These are phyloP conservation scores for Nannoperca australis DNA, from an alignment of 2,797 vertebrate species.

Conservation along the genomic window DNA sequence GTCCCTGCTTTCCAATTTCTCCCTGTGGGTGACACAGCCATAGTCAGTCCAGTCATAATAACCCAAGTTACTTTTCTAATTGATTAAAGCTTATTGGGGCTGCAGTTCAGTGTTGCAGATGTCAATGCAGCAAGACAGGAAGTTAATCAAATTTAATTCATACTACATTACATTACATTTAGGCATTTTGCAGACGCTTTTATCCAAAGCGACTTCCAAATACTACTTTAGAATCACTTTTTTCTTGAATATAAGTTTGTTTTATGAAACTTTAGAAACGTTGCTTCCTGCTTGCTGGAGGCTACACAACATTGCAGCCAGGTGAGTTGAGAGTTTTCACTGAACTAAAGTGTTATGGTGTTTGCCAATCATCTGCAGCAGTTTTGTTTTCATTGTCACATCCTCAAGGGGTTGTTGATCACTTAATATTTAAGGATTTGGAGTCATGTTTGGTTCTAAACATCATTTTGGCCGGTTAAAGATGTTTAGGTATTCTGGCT, in stretches of 20 bases:
- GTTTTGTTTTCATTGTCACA: neutral
- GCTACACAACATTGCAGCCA: neutral
- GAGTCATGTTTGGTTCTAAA: neutral
- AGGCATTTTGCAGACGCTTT: too few relatives aligned
- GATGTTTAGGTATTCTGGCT: neutral
- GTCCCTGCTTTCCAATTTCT: conserved; percentile 93
- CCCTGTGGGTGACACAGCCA: conserved; percentile 82
- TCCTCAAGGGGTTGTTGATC: neutral
- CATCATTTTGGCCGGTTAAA: neutral
- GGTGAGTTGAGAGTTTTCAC: neutral
- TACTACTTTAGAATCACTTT: neutral
- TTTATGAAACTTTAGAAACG: neutral
- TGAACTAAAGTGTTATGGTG: neutral
- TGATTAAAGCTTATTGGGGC: neutral
- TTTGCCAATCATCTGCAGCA: conserved; percentile 5
- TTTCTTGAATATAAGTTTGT: neutral
- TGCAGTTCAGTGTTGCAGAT: neutral
- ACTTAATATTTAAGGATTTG: conserved; percentile 3
- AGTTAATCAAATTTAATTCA: neutral
- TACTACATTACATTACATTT: too few relatives aligned
- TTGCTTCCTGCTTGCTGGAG: neutral
- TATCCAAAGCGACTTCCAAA: too few relatives aligned
- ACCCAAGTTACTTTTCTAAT: neutral
- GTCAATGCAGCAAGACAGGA: neutral
- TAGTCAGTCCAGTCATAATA: conserved; percentile 8